Percentiles rank a stretch among this genome's conserved stretches.
phyloP scores from a whole-genome alignment of 2,113 vertebrate genomes.

The Sebastes fasciatus region DNA sequence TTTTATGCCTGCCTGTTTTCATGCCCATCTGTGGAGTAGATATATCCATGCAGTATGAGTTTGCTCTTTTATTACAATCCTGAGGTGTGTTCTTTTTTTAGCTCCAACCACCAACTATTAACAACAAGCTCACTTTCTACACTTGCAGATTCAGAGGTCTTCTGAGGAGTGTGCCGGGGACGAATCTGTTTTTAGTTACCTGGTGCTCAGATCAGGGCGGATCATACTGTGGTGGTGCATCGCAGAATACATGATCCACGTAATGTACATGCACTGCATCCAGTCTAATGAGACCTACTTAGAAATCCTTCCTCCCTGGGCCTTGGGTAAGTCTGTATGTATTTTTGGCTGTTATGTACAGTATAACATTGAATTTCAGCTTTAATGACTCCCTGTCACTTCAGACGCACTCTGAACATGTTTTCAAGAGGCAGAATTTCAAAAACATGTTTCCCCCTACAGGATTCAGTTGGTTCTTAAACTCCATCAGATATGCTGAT shows the following conservation, averaged over 20 bases:
- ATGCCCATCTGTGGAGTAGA: neutral
- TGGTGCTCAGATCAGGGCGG: constrained; percentile 82
- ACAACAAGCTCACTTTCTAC: constrained; percentile 18
- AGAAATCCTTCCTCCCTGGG: constrained; percentile 90
- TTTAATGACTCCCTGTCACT: constrained; percentile 2
- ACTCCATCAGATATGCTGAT: constrained; percentile 21
- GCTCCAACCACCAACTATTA: neutral
- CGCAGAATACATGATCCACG: constrained; percentile 92
- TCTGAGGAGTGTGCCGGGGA: constrained; percentile 54
- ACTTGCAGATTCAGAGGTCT: constrained; percentile 86
- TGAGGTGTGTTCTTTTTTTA: neutral
- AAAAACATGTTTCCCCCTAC: constrained; percentile 13
- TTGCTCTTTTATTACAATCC: neutral
- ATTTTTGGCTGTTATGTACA: constrained; percentile 10
- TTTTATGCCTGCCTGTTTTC: neutral
- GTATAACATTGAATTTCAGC: neutral
- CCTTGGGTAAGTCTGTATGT: constrained; percentile 86
- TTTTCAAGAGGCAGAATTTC: constrained; percentile 23
- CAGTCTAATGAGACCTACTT: constrained; percentile 89
- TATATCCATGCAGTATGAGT: neutral
- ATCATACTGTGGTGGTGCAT: constrained; percentile 92
- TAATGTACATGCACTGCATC: constrained; percentile 95
- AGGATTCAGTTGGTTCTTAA: constrained; percentile 7
- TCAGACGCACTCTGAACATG: constrained; percentile 24
- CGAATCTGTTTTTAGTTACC: constrained; percentile 59